A percentile compares a stretch with the other conserved stretches of the same genome.
phyloP scores from a whole-genome alignment of 30 jellyfish, hydroid and myxozoan species.

The Phacellophora camtschatica region DNA sequence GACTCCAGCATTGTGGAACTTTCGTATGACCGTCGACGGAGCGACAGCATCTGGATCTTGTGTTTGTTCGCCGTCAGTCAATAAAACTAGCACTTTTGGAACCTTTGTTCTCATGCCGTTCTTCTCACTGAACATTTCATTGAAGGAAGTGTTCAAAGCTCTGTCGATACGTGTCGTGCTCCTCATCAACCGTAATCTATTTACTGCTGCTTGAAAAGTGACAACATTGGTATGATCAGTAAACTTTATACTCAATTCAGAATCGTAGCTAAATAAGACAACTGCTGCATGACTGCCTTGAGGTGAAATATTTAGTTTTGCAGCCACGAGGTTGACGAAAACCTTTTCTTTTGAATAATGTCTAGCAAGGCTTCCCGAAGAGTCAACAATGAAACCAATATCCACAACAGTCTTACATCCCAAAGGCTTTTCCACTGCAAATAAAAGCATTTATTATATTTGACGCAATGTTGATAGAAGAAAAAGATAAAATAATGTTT shows the following conservation, averaged over 20 bases:
- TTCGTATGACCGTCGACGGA: slow-evolving; percentile 37
- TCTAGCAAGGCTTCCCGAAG: slow-evolving; percentile 65
- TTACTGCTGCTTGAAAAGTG: slow-evolving; percentile 49
- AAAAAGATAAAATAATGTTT: too few species aligned
- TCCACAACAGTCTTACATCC: slow-evolving; percentile 58
- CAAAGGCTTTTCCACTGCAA: neutral
- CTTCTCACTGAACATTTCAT: slow-evolving; percentile 44
- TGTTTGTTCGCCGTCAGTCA: slow-evolving; percentile 74
- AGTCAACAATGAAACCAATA: slow-evolving; percentile 63
- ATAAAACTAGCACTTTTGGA: slow-evolving; percentile 44
- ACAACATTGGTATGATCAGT: slow-evolving; percentile 29
- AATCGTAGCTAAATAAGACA: slow-evolving; percentile 60
- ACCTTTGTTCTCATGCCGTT: slow-evolving; percentile 54
- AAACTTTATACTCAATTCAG: slow-evolving; percentile 70
- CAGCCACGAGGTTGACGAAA: slow-evolving; percentile 53
- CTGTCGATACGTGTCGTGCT: slow-evolving; percentile 63
- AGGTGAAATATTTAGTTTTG: slow-evolving; percentile 13
- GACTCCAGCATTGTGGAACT: slow-evolving; percentile 53
- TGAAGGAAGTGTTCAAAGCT: slow-evolving; percentile 42
- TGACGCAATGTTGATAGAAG: too few species aligned
- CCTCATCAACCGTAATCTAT: slow-evolving; percentile 44
- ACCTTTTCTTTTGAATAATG: slow-evolving; percentile 55
- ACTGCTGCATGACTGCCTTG: slow-evolving; percentile 75
- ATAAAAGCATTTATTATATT: too few species aligned
- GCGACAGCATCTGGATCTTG: slow-evolving; percentile 54